These are phyloP conservation scores for Syngnathus rostellatus DNA, from an alignment of 2,797 vertebrate genomes.

Conservation along the genomic window DNA sequence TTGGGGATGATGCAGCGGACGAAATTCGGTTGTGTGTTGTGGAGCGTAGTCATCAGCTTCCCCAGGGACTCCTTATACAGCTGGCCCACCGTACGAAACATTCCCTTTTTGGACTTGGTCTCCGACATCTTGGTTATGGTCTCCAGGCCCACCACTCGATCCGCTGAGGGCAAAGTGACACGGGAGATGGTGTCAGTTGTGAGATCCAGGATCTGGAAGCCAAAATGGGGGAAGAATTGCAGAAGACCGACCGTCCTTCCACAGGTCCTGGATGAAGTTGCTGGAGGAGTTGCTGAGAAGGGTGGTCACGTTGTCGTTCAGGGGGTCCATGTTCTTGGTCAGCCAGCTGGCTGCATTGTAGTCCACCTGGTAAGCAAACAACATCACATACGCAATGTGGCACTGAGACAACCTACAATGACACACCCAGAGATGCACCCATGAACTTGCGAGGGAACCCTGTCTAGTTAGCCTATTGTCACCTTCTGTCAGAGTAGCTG, in stretches of 20 bases:
- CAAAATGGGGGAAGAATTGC: neutral
- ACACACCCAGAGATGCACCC: neutral
- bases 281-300: slow-evolving; percentile 89
- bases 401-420: neutral
- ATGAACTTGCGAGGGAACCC: neutral
- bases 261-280: slow-evolving; percentile 85
- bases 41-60: slow-evolving; percentile 92
- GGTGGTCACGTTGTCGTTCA: slow-evolving; percentile 90
- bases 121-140: slow-evolving; percentile 95
- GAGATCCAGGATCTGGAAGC: neutral
- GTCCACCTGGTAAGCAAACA: slow-evolving; percentile 71
- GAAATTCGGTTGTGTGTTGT: slow-evolving; percentile 96
- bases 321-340: slow-evolving; percentile 96
- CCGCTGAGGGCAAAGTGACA: slow-evolving; percentile 56
- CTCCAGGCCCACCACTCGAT: slow-evolving; percentile 91
- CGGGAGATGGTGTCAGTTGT: neutral
- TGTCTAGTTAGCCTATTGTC: neutral
- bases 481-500: neutral
- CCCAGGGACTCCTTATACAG: slow-evolving; percentile 93
- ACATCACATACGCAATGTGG: neutral
- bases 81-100: slow-evolving; percentile 95
- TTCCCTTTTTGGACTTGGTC: slow-evolving; percentile 97
- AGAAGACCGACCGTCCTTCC: slow-evolving; percentile 83
- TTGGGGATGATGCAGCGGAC: slow-evolving; percentile 98
- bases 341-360: slow-evolving; percentile 88